Conservation (phyloP, 2,888 invertebrate genomes). For the Nephrocerus scutellatus region DNA sequence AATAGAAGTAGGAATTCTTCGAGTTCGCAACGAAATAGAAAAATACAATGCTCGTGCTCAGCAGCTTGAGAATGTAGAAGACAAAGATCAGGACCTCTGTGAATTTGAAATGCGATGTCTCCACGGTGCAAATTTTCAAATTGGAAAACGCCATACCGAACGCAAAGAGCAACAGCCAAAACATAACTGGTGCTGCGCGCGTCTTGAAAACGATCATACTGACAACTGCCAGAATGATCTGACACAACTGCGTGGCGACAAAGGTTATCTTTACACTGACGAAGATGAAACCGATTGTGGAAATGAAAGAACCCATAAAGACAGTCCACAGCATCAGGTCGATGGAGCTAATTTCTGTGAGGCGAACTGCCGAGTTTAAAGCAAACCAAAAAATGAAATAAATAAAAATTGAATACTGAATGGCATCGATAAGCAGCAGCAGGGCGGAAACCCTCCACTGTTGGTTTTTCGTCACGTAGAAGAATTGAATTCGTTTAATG, state of each 20-base stretch:
- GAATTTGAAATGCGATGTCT: slow-evolving; percentile 35
- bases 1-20: slow-evolving; percentile 39
- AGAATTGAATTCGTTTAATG: slow-evolving; percentile 38
- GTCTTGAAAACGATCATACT: slow-evolving; percentile 35
- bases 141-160: slow-evolving; percentile 37
- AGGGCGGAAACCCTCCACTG: slow-evolving; percentile 39
- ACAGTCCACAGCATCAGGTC: slow-evolving; percentile 38
- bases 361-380: slow-evolving; percentile 32
- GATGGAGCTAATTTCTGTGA: slow-evolving; percentile 29
- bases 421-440: slow-evolving; percentile 35
- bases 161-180: slow-evolving; percentile 37
- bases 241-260: slow-evolving; percentile 29
- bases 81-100: slow-evolving; percentile 33
- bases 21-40: slow-evolving; percentile 36
- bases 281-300: slow-evolving; percentile 28
- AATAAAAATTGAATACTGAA: slow-evolving; percentile 38
- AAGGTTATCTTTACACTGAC: slow-evolving; percentile 36
- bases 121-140: slow-evolving; percentile 34
- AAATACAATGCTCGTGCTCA: slow-evolving; percentile 34
- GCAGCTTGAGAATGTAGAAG: slow-evolving; percentile 32
- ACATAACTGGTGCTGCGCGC: slow-evolving; percentile 27
- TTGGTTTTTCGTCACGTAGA: slow-evolving; percentile 40
- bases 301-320: slow-evolving; percentile 30
- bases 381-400: slow-evolving; percentile 41
- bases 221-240: slow-evolving; percentile 30